Evolutionary conservation across 2,888 invertebrate species (phyloP).

Genomic region (Notodonta dromedarius): DNA sequence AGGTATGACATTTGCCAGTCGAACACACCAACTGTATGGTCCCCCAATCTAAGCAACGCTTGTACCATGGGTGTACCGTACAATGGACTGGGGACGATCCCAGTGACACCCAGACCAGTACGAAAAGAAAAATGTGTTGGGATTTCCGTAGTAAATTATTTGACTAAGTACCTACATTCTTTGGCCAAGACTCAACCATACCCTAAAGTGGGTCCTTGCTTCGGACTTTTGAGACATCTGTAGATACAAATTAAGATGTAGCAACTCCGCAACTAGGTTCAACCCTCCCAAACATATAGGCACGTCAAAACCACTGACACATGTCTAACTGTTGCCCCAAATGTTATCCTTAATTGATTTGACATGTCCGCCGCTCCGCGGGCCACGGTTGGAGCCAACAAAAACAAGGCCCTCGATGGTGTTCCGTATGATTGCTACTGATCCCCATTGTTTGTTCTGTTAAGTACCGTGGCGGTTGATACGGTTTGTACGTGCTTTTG

Average conservation of each 20-base stretch:
- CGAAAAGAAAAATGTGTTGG: too few species aligned
- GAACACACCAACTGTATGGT: too few species aligned
- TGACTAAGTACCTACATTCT: too few species aligned
- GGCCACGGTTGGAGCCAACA: conserved; percentile 56
- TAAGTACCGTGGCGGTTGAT: conserved; percentile 68
- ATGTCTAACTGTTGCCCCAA: conserved; percentile 38
- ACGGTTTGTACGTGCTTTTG: conserved; percentile 62
- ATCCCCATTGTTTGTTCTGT: conserved; percentile 68
- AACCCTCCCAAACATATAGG: conserved; percentile 16
- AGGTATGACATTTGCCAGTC: too few species aligned
- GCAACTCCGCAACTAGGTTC: neutral
- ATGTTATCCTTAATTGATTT: conserved; percentile 71
- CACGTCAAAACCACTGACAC: conserved; percentile 28
- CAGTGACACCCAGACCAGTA: too few species aligned
- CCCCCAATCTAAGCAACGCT: too few species aligned
- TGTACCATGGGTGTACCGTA: too few species aligned
- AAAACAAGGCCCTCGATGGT: conserved; percentile 57
- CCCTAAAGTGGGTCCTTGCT: too few species aligned
- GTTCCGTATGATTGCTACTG: conserved; percentile 69
- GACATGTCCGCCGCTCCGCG: conserved; percentile 60
- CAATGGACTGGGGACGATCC: too few species aligned
- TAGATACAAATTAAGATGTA: neutral
- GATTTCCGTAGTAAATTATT: too few species aligned
- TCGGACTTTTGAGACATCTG: too few species aligned
- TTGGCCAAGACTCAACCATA: too few species aligned